Percentiles rank a stretch among this genome's conserved stretches.
Conservation (phyloP, 2,113 vertebrate species). For the Hucho hucho region DNA sequence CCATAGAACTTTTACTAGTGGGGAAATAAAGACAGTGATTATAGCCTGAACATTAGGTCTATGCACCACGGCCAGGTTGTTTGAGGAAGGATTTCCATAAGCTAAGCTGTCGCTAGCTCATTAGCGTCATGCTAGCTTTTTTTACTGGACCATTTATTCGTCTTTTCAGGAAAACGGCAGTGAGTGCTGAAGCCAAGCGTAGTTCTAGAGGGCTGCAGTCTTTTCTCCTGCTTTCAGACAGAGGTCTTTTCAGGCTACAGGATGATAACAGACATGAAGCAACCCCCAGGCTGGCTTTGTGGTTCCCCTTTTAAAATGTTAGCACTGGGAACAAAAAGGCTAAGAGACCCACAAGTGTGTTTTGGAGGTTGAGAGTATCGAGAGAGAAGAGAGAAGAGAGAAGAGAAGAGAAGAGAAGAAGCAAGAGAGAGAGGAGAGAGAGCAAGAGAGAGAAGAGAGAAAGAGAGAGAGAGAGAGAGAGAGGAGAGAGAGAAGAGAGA, state of each 20-base stretch:
- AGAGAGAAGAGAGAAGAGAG: not conserved
- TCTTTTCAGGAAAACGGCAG: slow-evolving; percentile 1
- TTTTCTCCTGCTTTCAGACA: slow-evolving; percentile 6
- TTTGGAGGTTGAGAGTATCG: slow-evolving; percentile 45
- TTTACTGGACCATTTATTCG: slow-evolving; percentile 4
- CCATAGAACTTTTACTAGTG: not conserved
- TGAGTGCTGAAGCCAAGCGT: not conserved
- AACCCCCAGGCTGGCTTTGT: slow-evolving; percentile 16
- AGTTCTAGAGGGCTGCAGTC: not conserved
- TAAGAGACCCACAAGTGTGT: slow-evolving; percentile 38
- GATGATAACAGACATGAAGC: slow-evolving; percentile 7
- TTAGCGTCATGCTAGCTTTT: slow-evolving; percentile 3
- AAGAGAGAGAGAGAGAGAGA: too few species aligned
- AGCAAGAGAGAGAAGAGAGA: too few species aligned
- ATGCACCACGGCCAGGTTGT: slow-evolving; percentile 12
- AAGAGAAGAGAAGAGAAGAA: not conserved
- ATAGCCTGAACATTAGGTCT: slow-evolving; percentile 5
- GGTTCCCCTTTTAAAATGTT: slow-evolving; percentile 10
- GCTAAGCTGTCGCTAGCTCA: slow-evolving; percentile 11
- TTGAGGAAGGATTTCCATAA: slow-evolving; percentile 9
- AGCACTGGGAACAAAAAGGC: slow-evolving; percentile 32
- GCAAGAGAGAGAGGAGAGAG: too few species aligned
- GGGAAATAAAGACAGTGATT: slow-evolving; percentile 6
- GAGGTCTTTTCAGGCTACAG: not conserved
- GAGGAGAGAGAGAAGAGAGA: too few species aligned